These are phyloP conservation scores for Reticulitermes lucifugus DNA, from an alignment of 2,888 invertebrate species.

Conservation along the genomic window DNA sequence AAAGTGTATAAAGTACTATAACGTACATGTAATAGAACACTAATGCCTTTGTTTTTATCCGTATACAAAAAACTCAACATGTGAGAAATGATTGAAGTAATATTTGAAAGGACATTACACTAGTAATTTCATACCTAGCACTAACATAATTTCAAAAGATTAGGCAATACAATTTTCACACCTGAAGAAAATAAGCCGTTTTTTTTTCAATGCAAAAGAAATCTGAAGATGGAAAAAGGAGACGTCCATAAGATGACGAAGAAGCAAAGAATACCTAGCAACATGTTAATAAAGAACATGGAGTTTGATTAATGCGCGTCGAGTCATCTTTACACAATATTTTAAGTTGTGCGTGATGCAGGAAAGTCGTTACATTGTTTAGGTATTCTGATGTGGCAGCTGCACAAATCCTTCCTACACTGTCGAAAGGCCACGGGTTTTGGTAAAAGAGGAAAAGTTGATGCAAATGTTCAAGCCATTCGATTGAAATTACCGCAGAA, in stretches of 20 bases:
- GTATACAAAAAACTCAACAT: too few species aligned
- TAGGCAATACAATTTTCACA: background rate
- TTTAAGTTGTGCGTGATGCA: constrained; percentile 19
- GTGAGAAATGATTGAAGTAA: too few species aligned
- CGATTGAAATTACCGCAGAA: too few species aligned
- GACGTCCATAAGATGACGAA: background rate
- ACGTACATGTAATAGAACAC: too few species aligned
- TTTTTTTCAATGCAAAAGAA: background rate
- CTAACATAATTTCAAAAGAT: background rate
- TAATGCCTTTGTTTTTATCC: too few species aligned
- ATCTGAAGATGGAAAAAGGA: background rate
- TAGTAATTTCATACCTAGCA: too few species aligned
- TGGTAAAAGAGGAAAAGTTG: too few species aligned
- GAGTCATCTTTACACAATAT: constrained; percentile 15
- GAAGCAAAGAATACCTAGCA: background rate
- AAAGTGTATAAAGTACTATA: too few species aligned
- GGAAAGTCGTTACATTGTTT: constrained; percentile 5
- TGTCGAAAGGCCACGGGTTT: background rate
- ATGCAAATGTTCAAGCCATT: too few species aligned
- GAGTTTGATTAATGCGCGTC: constrained; percentile 28
- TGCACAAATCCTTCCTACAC: background rate
- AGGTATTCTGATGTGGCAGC: background rate
- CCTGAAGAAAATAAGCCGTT: background rate
- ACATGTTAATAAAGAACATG: constrained; percentile 7
- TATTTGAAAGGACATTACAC: too few species aligned